Conservation (phyloP, 2,113 vertebrate species). For the Thryonomys swinderianus region DNA sequence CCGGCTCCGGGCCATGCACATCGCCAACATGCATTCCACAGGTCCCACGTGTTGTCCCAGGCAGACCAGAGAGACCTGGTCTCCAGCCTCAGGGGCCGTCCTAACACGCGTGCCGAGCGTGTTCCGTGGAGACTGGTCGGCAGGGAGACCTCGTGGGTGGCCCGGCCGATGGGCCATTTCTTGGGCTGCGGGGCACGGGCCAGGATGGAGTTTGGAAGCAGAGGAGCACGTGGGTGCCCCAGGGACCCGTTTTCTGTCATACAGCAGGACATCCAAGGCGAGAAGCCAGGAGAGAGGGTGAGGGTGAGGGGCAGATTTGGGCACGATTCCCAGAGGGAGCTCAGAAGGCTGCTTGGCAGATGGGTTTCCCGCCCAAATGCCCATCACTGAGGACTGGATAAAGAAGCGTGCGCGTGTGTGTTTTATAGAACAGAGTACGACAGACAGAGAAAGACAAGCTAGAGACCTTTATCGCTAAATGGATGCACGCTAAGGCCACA, state of each 20-base stretch:
- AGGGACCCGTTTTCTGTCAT: neutral
- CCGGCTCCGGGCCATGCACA: neutral
- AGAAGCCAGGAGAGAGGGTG: neutral
- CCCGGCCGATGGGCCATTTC: neutral
- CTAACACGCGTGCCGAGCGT: rapidly evolving
- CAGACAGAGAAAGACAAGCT: no score
- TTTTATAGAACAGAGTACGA: no score
- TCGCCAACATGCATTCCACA: neutral
- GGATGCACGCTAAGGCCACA: no score
- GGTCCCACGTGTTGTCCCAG: neutral
- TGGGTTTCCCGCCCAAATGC: neutral
- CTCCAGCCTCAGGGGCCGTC: neutral
- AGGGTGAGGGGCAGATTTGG: neutral
- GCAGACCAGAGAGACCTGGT: neutral
- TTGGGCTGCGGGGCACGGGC: neutral
- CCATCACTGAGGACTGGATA: no score
- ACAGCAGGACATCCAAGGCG: neutral
- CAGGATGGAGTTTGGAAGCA: neutral
- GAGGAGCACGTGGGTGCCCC: neutral
- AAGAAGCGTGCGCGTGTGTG: no score
- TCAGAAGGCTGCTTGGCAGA: neutral
- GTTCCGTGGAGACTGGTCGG: rapidly evolving
- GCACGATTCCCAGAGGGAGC: neutral
- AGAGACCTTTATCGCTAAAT: no score
- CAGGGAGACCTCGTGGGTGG: neutral